These are phyloP conservation scores for Podocnemis expansa DNA, from an alignment of 2,113 vertebrate genomes.

Conservation along the genomic window DNA sequence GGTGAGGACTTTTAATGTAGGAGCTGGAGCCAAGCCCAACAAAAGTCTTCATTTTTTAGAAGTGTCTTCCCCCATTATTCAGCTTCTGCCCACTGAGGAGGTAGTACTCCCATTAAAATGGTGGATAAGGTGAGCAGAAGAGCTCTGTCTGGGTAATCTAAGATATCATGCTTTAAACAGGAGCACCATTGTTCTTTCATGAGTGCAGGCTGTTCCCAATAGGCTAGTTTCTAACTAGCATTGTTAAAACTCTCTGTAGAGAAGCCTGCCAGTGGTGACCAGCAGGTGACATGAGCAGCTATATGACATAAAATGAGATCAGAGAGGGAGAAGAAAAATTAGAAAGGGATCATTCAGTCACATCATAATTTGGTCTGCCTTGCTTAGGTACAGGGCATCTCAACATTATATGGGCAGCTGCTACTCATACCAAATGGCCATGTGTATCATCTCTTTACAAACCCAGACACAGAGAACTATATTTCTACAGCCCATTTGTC, in stretches of 20 bases:
- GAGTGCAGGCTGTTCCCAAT: not conserved
- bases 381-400: conserved; percentile 25
- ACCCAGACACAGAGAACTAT: not conserved
- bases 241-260: not conserved
- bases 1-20: not conserved
- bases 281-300: not conserved
- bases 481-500: not conserved
- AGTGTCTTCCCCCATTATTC: not conserved
- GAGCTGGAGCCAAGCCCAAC: not conserved
- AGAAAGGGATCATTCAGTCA: not conserved
- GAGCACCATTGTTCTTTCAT: not conserved
- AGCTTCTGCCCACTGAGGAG: not conserved
- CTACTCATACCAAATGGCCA: not conserved
- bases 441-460: not conserved
- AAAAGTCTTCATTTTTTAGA: not conserved
- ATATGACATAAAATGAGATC: not conserved
- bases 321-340: not conserved
- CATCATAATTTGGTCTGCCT: conserved; percentile 17
- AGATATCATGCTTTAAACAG: not conserved
- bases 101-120: not conserved
- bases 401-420: not conserved
- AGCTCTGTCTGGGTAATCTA: not conserved
- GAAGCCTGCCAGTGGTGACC: not conserved
- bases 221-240: not conserved
- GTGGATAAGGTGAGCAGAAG: not conserved